Base-by-base conservation (phyloP, 2,797 vertebrate species). In the Etheostoma perlongum region DNA sequence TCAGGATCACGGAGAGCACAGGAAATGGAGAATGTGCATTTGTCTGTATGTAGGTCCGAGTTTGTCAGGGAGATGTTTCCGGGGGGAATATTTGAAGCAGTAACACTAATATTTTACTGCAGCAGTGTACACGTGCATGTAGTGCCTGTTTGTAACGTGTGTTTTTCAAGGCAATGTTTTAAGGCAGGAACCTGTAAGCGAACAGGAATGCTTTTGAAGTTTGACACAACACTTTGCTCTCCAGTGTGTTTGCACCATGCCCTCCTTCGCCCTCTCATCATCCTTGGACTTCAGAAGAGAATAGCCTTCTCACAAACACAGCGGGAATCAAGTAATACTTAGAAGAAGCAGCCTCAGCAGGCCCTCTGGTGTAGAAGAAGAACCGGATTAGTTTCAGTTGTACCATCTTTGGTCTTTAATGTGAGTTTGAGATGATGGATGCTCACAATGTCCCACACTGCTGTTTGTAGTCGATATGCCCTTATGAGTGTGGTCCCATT, bases 191-290 rank as follows among this genome's bases (percentile, higher is more conserved):
- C 81, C 84, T 85, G 87, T 93, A 80, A 94, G 85, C n/a, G 47
- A 76, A 76, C 71, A 85, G 92, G 94, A 95, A 95, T 95, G 90
- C 85, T 60, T 95, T 93, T 94, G 94, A 95, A 94, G 93, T 89
- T 51, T 71, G 63, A 84, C 81, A 87, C 83, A 90, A 82, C 85
- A 71, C 79, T 78, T 83, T 70, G 77, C 74, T 74, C 72, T 52
- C 49, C 72, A 11, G 40, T 71, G 68, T 72, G 81, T 74, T 78
- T 78, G 70, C 73, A 81, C 81, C 82, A 59, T 65, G n/a, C 40
- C 53, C 59, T 44, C 54, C 46, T 59, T 78, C 67, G 64, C 59
- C 84, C 78, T 87, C 82, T 88, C 87, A 86, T 79, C 85, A 80
- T 78, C 80, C 70, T 30, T 15, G 9, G 57, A 78, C 44, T 65